phyloP scores from a whole-genome alignment of 2,113 vertebrate genomes.

The Podarcis cretensis region DNA sequence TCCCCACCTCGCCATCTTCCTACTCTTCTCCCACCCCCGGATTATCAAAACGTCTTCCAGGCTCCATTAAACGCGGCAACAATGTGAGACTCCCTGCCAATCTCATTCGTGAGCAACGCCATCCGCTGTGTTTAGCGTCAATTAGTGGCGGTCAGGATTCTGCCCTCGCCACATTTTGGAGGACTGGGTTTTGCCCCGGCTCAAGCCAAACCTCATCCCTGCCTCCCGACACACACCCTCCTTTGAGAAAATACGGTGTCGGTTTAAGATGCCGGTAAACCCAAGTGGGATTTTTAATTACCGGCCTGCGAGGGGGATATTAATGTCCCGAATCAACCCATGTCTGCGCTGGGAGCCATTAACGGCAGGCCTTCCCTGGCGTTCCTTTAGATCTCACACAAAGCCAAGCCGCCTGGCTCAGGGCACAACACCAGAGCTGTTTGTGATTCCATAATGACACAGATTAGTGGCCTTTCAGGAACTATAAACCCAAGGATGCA shows the following conservation, averaged over 20 bases:
- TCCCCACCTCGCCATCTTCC: background rate
- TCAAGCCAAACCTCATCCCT: too few relatives aligned
- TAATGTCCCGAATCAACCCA: rapidly evolving
- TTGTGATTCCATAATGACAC: background rate
- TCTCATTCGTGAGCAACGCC: background rate
- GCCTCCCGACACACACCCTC: too few relatives aligned
- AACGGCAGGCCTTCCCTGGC: background rate
- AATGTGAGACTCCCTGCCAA: background rate
- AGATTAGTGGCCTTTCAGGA: background rate
- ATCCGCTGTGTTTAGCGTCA: background rate
- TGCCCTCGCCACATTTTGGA: background rate
- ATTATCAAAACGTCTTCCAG: background rate
- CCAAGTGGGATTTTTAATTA: background rate
- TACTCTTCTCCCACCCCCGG: too few relatives aligned
- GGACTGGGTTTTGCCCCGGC: background rate
- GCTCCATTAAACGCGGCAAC: background rate
- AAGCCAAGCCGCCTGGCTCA: background rate
- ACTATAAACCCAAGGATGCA: background rate
- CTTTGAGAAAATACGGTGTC: too few relatives aligned
- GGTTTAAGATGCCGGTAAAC: background rate
- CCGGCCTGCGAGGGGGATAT: background rate
- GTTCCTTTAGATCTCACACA: background rate
- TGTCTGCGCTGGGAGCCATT: background rate
- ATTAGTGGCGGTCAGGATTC: background rate
- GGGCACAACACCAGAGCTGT: background rate